Base-by-base conservation (phyloP, 1,140 invertebrate species). In the Drosophila auraria region DNA sequence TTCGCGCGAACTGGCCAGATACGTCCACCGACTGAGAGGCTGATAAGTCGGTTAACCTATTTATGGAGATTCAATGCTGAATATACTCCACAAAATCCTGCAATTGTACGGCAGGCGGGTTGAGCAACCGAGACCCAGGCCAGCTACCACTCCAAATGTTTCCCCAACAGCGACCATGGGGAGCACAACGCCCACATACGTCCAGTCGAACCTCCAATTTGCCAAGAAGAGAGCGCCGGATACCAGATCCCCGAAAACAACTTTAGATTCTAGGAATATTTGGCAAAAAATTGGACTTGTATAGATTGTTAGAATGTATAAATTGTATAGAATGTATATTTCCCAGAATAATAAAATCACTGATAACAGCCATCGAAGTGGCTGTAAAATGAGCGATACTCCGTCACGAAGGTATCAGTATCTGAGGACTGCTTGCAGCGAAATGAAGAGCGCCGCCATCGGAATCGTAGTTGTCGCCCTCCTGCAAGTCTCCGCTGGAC, bases 1-100 rank as follows among this genome's bases (percentile, higher is more conserved):
- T 54, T 33, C 51, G 27, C 25, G 14, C 12, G 27, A 54, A 54
- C 2, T 40, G 61, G 57, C 61, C 61, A 20, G 33, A 12, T 12
- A 12, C 61, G 14, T 5, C 5, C 3, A 4, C 14, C 5, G 0
- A 50, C 8, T n/a, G 23, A n/a, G 25, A 20, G 7, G 25, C 56
- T 44, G 62, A 65, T 59, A 44, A 17, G 7, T 56, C 17, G 36
- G 8, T 17, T 20, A 20, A 20, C 20, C 20, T 20, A 23, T n/a
- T 15, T 8, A 23, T 2, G 8, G 14, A 11, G 56, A 14, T 0
- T 65, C 15, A n/a, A 9, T n/a, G 25, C 14, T 12, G 14, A n/a
- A 33, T 23, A 12, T 17, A 25, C 12, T 65, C 11, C 6, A 23
- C 4, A 7, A 17, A 6, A 5, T 30, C 14, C 7, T 66, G 2